Conservation (phyloP, 1,140 invertebrate species). For the Procambarus clarkii region DNA sequence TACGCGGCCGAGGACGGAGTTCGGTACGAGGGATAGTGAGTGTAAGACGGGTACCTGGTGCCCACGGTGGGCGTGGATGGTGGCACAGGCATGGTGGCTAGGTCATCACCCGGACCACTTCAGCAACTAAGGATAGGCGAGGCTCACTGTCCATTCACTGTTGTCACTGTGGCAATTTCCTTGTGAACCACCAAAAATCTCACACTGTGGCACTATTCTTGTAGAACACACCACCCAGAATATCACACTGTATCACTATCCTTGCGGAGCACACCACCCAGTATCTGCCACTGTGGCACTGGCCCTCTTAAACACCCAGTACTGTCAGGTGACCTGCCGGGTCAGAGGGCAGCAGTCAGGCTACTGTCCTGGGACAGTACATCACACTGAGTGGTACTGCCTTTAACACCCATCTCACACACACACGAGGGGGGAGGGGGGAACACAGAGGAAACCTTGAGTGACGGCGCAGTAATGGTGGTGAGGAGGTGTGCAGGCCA, state of each 20-base stretch:
- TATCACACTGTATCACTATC: neutral
- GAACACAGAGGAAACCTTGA: neutral
- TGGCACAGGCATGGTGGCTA: conserved; percentile 65
- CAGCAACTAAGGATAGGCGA: neutral
- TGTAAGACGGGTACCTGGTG: conserved; percentile 58
- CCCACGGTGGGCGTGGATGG: conserved; percentile 60
- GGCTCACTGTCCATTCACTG: neutral
- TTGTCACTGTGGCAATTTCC: neutral
- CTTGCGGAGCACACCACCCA: neutral
- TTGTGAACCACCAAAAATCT: too few species aligned
- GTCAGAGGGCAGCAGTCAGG: conserved; percentile 21
- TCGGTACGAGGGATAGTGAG: conserved; percentile 43
- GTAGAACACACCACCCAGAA: neutral
- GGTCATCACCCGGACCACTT: conserved; percentile 23
- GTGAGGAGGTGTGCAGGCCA: conserved; percentile 23
- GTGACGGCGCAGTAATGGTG: conserved; percentile 27
- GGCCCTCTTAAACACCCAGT: neutral
- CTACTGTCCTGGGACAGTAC: neutral
- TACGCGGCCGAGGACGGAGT: conserved; percentile 62
- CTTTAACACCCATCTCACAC: conserved; percentile 2
- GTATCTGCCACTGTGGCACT: neutral
- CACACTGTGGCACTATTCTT: too few species aligned
- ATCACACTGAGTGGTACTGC: neutral
- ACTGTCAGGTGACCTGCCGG: neutral
- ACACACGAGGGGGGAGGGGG: neutral